Evolutionary conservation across 2,797 vertebrate genomes (phyloP).

Genomic region (Halcyon badia): DNA sequence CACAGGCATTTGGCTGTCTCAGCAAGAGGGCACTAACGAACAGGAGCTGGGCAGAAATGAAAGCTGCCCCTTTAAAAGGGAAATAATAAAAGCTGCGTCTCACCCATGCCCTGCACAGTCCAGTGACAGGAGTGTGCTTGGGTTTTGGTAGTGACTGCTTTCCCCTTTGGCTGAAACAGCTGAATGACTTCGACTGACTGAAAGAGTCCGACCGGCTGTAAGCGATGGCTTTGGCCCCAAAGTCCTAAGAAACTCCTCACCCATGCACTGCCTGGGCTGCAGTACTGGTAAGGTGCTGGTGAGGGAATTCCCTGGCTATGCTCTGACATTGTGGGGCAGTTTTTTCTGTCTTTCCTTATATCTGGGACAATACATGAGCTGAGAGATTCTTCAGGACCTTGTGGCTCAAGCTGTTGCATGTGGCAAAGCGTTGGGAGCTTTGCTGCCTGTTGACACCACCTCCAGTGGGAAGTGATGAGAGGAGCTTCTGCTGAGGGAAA

Average conservation of each 20-base stretch:
- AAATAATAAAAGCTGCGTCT: neutral
- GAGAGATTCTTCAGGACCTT: neutral
- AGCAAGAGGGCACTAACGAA: constrained; percentile 38
- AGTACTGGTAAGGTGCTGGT: neutral
- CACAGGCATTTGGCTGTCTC: constrained; percentile 31
- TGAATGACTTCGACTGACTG: neutral
- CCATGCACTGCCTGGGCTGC: neutral
- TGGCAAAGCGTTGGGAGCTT: neutral
- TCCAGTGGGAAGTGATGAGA: neutral
- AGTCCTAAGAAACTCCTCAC: neutral
- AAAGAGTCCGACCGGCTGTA: neutral
- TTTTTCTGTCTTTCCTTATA: neutral
- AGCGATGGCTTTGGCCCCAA: neutral
- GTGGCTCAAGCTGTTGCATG: accelerated
- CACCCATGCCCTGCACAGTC: neutral
- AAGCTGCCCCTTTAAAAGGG: constrained; percentile 26
- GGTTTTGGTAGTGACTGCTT: accelerated
- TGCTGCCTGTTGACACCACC: neutral
- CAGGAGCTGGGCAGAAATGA: neutral
- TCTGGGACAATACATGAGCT: accelerated
- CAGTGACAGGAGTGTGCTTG: neutral
- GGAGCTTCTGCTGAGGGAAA: neutral
- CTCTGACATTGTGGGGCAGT: neutral
- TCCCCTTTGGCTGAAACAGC: neutral
- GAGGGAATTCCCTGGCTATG: neutral